Evolutionary conservation across 1,140 invertebrate genomes (phyloP), one percentile per base, ranked within the genome.

Genomic region (Drosophila sturtevanti): DNA sequence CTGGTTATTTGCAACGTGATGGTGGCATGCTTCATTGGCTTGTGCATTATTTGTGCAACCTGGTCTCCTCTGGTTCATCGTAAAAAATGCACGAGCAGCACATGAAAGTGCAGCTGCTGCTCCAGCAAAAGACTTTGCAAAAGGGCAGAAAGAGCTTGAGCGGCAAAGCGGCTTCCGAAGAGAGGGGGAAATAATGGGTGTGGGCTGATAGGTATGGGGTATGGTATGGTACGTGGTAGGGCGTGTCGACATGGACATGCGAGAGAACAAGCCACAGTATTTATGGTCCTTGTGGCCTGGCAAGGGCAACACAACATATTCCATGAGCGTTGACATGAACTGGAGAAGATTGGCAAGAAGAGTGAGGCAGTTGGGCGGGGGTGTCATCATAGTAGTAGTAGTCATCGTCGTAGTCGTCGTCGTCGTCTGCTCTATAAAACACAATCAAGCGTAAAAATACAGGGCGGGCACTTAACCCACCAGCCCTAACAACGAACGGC

Each of bases 361-460:
- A 44, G 7, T 24, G 14, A 34, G 18, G 35, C 41, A n/a, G 51
- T 37, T 71, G 21, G 55, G 12, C 21, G 56, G 41, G 11, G n/a
- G 41, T 31, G 34, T 21, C 38, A 12, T 35, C 41, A 48, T 54
- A 60, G 38, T 24, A 2, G 4, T 24, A 2, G 22, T 24, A 2
- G 22, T 3, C 41, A 48, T 54, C 63, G 38, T 24, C 22, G 4
- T 24, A 2, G 22, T 24, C 22, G 22, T 3, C 22, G 55, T 44
- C 72, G 59, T 70, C 77, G 73, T 74, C 61, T 74, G 76, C 76
- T 48, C 72, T 79, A 89, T 89, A 89, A 89, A 89, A 89, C 85
- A 89, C 85, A 89, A 89, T 89, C 85, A 89, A 89, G 80, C 84
- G 80, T 89, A 78, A 89, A 84, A 87, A 82, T 87, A 78, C 72